These are phyloP conservation scores for Ellobius talpinus DNA, from an alignment of 2,113 vertebrate species.

Conservation along the genomic window DNA sequence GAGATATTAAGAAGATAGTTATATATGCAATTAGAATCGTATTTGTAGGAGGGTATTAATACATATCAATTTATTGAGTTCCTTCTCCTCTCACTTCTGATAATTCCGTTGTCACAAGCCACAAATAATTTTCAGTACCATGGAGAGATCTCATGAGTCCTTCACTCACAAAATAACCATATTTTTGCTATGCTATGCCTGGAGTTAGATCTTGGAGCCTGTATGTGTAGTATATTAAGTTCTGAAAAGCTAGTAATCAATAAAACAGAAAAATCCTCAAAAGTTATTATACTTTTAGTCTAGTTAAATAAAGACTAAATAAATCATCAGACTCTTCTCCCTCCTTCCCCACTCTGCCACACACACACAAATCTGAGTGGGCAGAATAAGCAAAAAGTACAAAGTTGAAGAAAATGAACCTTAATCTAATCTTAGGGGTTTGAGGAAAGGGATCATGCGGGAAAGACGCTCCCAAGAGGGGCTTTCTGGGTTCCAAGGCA, in stretches of 20 bases:
- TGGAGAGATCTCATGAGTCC: conserved; percentile 55
- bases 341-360: accelerated
- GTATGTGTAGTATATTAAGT: not conserved
- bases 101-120: not conserved
- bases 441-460: not conserved
- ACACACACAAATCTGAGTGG: not conserved
- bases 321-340: not conserved
- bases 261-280: not conserved
- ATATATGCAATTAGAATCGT: not conserved
- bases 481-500: not conserved
- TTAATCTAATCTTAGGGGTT: not conserved
- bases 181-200: not conserved
- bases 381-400: not conserved
- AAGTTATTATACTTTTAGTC: not conserved
- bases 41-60: not conserved
- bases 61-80: not conserved
- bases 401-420: not conserved
- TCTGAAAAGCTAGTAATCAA: not conserved
- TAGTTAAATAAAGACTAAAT: not conserved
- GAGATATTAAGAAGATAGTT: not conserved
- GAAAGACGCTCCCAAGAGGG: not conserved
- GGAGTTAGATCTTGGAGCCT: not conserved
- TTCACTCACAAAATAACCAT: not conserved
- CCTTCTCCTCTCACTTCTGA: not conserved
- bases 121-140: conserved; percentile 73